Percentiles rank a stretch among this genome's conserved stretches.
Conservation (phyloP, 2,113 vertebrate species). For the Tachysurus vachellii region DNA sequence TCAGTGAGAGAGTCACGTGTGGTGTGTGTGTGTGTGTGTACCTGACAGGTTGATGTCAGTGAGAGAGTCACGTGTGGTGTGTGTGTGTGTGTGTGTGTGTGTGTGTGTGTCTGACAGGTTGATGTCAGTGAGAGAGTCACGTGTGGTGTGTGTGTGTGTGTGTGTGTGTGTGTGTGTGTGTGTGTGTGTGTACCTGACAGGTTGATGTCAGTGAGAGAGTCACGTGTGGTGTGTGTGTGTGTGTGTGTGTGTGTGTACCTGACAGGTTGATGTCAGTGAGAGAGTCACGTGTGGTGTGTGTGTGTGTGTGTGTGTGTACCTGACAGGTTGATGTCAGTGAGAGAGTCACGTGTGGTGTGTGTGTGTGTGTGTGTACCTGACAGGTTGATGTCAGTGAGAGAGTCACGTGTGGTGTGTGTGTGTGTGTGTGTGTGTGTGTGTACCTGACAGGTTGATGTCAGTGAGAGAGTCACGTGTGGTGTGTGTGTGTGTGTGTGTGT, state of each 20-base stretch:
- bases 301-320: constrained; percentile 12
- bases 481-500: constrained; percentile 6
- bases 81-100: constrained; percentile 27
- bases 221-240: neutral
- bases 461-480: neutral
- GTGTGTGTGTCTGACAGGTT: constrained; percentile 84
- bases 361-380: constrained; percentile 75
- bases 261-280: no score
- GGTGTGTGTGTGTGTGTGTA: constrained; percentile 11
- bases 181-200: neutral
- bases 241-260: constrained; percentile 12
- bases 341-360: neutral
- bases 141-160: constrained; percentile 79
- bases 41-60: neutral
- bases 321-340: neutral
- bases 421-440: no score
- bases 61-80: neutral
- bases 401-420: constrained; percentile 84
- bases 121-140: constrained; percentile 92
- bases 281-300: neutral
- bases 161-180: no score
- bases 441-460: neutral
- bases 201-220: no score
- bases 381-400: constrained; percentile 90
- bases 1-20: no score